A percentile compares a stretch with the other conserved stretches of the same genome.
Conservation (phyloP, 2,113 vertebrate genomes). For the Brienomyrus brachyistius region DNA sequence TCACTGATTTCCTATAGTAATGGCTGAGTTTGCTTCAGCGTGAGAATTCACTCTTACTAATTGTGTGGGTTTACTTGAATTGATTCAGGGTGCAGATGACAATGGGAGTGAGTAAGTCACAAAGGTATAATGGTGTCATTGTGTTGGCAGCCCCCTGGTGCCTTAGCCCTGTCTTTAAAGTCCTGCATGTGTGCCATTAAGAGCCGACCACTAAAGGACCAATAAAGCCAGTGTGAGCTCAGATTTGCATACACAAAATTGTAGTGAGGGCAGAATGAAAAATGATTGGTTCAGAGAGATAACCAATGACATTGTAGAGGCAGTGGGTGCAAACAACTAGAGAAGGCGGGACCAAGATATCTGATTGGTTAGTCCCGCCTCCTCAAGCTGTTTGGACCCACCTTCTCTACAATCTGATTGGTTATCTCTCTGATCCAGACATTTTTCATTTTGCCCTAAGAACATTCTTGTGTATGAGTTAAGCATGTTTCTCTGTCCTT, state of each 20-base stretch:
- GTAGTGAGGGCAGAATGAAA: too few species aligned
- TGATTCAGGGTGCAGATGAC: not conserved
- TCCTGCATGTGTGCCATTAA: not conserved
- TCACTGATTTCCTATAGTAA: not conserved
- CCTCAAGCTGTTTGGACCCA: too few species aligned
- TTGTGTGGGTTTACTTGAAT: slow-evolving; percentile 12
- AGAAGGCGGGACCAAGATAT: too few species aligned
- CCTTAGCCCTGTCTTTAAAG: not conserved
- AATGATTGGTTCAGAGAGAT: too few species aligned
- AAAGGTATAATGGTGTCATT: not conserved
- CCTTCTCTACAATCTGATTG: too few species aligned
- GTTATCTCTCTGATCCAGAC: too few species aligned
- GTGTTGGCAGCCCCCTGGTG: not conserved
- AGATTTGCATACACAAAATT: too few species aligned
- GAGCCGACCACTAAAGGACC: not conserved
- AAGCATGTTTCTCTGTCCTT: slow-evolving; percentile 22
- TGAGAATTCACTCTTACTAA: slow-evolving; percentile 2
- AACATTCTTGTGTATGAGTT: too few species aligned
- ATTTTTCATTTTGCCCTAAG: too few species aligned
- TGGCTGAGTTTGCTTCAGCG: not conserved
- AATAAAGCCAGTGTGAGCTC: not conserved
- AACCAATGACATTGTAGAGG: too few species aligned
- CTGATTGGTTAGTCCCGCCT: too few species aligned
- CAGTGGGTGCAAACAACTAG: too few species aligned
- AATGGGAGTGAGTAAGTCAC: not conserved